phyloP scores from a whole-genome alignment of 92 coral and sea anemone genomes.

The Epizoanthus rinbou region DNA sequence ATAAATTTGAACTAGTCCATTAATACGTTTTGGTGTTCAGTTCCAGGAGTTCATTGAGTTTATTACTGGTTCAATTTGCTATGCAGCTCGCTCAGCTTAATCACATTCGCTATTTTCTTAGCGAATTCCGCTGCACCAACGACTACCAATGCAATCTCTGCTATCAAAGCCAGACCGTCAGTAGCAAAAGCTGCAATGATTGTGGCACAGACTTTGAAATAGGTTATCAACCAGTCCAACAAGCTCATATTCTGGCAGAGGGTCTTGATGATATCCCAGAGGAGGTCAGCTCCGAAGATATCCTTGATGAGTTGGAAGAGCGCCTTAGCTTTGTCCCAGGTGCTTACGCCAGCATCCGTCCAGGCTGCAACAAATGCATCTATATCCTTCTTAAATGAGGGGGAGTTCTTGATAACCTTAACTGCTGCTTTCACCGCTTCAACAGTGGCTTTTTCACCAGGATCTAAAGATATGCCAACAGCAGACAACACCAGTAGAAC shows the following conservation, averaged over 20 bases:
- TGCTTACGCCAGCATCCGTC: slow-evolving; percentile 52
- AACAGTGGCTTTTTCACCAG: background rate
- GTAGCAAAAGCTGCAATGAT: no score
- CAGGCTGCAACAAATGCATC: slow-evolving; percentile 51
- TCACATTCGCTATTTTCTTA: no score
- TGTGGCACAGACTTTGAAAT: no score
- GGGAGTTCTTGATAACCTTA: slow-evolving; percentile 41
- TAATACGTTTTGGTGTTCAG: no score
- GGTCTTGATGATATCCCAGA: slow-evolving; percentile 58
- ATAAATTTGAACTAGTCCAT: no score
- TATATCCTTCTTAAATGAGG: slow-evolving; percentile 45
- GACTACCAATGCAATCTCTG: no score
- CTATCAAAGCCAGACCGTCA: no score
- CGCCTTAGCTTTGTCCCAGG: slow-evolving; percentile 54
- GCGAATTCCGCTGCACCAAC: no score
- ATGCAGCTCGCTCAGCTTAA: no score
- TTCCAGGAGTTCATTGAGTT: no score
- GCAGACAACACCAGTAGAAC: slow-evolving; percentile 55
- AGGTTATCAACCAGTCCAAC: slow-evolving; percentile 66
- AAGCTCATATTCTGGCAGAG: slow-evolving; percentile 53
- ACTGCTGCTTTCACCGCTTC: slow-evolving; percentile 5
- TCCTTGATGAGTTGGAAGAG: slow-evolving; percentile 49
- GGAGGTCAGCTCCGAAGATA: slow-evolving; percentile 43
- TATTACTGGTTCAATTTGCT: no score
- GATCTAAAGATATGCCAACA: slow-evolving; percentile 13